Conservation (phyloP, 2,797 vertebrate genomes). For the Cephalopachus bancanus region DNA sequence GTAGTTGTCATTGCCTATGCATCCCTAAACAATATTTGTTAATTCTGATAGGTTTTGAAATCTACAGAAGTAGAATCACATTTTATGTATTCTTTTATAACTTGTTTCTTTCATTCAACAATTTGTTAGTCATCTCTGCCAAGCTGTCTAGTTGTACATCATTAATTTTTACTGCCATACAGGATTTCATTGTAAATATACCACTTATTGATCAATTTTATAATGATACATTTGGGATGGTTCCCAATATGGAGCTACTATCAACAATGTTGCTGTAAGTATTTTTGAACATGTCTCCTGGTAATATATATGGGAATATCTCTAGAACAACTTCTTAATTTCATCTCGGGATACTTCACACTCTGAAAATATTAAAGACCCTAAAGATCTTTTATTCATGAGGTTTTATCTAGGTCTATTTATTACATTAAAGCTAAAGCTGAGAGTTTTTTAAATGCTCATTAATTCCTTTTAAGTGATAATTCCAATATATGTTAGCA, state of each 20-base stretch:
- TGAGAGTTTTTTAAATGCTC: not conserved
- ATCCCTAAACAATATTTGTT: not conserved
- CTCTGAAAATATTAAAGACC: not conserved
- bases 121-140: not conserved
- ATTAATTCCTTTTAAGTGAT: not conserved
- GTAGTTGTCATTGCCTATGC: not conserved
- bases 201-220: not conserved
- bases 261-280: not conserved
- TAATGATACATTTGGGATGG: not conserved
- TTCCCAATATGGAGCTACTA: not conserved
- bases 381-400: not conserved
- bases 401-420: not conserved
- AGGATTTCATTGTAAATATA: not conserved
- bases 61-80: not conserved
- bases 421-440: not conserved
- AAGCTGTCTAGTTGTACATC: not conserved
- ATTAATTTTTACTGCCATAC: not conserved
- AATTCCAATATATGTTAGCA: not conserved
- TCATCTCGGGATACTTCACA: not conserved
- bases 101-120: constrained; percentile 32
- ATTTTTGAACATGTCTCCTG: not conserved
- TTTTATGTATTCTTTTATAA: not conserved
- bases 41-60: constrained; percentile 16
- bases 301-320: not conserved
- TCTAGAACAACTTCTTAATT: not conserved